Percentiles rank a stretch among this genome's conserved stretches.
These are phyloP conservation scores for Brachionus angularis DNA, from an alignment of 1,140 invertebrate genomes.

Conservation along the genomic window DNA sequence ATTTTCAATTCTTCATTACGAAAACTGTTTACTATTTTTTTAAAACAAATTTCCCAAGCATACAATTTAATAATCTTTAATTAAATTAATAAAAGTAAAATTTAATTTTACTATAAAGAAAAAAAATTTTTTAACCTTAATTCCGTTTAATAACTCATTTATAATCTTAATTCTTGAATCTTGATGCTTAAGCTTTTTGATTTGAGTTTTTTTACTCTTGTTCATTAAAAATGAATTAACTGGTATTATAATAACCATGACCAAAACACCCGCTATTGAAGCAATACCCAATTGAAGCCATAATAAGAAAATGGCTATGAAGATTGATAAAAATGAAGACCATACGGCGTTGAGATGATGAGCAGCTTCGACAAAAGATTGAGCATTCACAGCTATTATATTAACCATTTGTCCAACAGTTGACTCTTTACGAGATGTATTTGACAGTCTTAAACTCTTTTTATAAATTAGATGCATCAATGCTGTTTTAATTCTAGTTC, in stretches of 20 bases:
- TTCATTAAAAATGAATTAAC: constrained; percentile 81
- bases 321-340: constrained; percentile 88
- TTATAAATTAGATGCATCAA: constrained; percentile 86
- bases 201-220: constrained; percentile 64
- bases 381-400: constrained; percentile 62
- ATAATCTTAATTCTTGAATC: constrained; percentile 62
- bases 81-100: not conserved
- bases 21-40: constrained; percentile 54
- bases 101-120: not conserved
- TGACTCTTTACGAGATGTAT: constrained; percentile 54
- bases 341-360: constrained; percentile 88
- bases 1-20: constrained; percentile 58
- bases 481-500: constrained; percentile 81
- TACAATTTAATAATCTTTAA: constrained; percentile 51
- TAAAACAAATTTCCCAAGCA: constrained; percentile 59
- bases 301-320: constrained; percentile 77
- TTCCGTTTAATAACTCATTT: constrained; percentile 58
- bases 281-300: constrained; percentile 68
- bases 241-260: constrained; percentile 59
- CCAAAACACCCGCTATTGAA: constrained; percentile 57
- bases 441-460: constrained; percentile 61
- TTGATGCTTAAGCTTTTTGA: constrained; percentile 60
- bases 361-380: constrained; percentile 59
- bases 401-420: constrained; percentile 65
- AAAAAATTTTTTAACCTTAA: constrained; percentile 54